Evolutionary conservation across 2,113 vertebrate genomes (phyloP).

Genomic region (Loxodonta africana): DNA sequence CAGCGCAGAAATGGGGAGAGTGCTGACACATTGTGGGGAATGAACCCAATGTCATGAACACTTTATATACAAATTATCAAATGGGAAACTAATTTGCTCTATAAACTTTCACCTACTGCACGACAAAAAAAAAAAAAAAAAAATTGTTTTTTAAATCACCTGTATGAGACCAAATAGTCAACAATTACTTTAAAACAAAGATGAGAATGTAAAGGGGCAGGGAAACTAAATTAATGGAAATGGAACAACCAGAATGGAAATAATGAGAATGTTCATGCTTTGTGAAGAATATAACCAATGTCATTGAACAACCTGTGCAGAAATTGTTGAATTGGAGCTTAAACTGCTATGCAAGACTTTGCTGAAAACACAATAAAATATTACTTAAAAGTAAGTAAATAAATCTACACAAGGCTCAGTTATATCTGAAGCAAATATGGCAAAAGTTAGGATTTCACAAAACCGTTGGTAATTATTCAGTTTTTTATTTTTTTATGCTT

Average conservation of each 20-base stretch:
- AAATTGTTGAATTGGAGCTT: not conserved
- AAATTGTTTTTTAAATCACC: not conserved
- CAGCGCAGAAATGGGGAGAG: too few relatives aligned
- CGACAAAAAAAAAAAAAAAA: too few relatives aligned
- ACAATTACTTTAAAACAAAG: too few relatives aligned
- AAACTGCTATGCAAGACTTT: not conserved
- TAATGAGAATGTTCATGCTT: not conserved
- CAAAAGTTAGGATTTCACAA: conserved; percentile 51
- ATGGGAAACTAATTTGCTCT: too few relatives aligned
- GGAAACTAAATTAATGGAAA: not conserved
- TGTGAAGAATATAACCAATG: not conserved
- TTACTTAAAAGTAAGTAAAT: not conserved
- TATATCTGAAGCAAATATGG: conserved; percentile 33
- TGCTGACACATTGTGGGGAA: too few relatives aligned
- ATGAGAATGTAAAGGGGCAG: not conserved
- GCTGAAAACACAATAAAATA: too few relatives aligned
- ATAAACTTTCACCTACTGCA: too few relatives aligned
- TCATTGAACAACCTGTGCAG: not conserved
- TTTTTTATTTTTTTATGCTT: conserved; percentile 10
- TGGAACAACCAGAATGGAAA: not conserved
- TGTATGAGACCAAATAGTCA: not conserved
- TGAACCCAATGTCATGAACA: too few relatives aligned
- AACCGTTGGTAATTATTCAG: not conserved
- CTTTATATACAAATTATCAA: too few relatives aligned
- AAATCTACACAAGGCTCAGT: not conserved